phyloP scores from a whole-genome alignment of 2,888 invertebrate species.

The Lasioglossum pauxillum region DNA sequence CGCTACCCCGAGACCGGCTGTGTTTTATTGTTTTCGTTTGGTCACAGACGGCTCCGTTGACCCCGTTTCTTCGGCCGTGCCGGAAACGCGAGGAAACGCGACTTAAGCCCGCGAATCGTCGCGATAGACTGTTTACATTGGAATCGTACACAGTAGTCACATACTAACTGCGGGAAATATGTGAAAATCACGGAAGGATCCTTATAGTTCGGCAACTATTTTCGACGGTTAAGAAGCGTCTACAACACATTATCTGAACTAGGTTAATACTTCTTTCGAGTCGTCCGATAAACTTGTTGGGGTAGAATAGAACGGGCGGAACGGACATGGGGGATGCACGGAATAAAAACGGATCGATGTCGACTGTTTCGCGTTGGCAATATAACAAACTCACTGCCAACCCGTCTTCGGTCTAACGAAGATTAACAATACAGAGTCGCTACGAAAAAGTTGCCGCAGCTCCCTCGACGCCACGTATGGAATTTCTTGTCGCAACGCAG shows the following conservation, averaged over 20 bases:
- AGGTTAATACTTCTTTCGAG: neutral
- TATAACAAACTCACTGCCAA: neutral
- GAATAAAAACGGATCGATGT: slow-evolving; percentile 5
- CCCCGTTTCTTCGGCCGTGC: neutral
- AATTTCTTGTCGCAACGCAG: neutral
- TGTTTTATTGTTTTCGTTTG: slow-evolving; percentile 6
- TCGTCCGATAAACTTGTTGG: neutral
- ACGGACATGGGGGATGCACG: neutral
- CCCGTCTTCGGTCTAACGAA: neutral
- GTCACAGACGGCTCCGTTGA: neutral
- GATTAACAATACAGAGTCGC: slow-evolving; percentile 1
- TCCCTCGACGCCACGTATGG: neutral
- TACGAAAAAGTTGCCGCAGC: neutral
- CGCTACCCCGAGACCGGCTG: neutral
- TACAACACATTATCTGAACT: neutral
- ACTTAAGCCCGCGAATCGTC: neutral
- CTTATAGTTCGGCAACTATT: neutral
- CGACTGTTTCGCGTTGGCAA: slow-evolving; percentile 9
- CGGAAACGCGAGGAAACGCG: slow-evolving; percentile 6
- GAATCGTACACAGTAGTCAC: neutral
- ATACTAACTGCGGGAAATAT: neutral
- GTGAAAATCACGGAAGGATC: neutral
- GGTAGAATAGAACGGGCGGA: neutral
- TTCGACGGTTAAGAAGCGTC: neutral
- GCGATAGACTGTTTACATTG: neutral